Percentiles rank a stretch among this genome's conserved stretches.
phyloP scores from a whole-genome alignment of 2,888 invertebrate genomes.

The Drosophila trichaetosa region DNA sequence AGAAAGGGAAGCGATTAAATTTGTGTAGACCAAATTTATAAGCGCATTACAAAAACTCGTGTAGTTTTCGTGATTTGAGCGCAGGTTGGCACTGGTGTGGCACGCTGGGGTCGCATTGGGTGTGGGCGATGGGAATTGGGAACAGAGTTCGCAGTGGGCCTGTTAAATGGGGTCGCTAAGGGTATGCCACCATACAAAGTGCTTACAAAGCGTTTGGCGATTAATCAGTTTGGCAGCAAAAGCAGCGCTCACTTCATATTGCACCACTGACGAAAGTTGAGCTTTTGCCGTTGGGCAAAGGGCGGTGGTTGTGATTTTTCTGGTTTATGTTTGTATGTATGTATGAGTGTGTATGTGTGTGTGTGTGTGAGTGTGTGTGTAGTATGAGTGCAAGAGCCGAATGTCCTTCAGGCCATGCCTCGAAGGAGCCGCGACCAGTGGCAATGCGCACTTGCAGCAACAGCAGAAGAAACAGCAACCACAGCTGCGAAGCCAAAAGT shows the following conservation, averaged over 20 bases:
- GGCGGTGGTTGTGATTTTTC: background rate
- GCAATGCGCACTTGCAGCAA: constrained; percentile 36
- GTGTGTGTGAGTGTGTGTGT: background rate
- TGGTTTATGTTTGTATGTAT: background rate
- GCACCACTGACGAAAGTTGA: constrained; percentile 29
- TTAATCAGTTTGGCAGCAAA: constrained; percentile 74
- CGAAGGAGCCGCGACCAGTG: constrained; percentile 53
- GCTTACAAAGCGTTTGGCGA: constrained; percentile 80
- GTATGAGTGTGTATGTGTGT: background rate
- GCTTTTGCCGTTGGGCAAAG: constrained; percentile 14
- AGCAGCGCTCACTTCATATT: constrained; percentile 19
- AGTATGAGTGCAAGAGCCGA: constrained; percentile 4
- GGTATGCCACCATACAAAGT: constrained; percentile 58
- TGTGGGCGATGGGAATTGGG: background rate
- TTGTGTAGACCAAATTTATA: constrained; percentile 77
- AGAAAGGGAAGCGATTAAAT: constrained; percentile 50
- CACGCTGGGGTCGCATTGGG: constrained; percentile 14
- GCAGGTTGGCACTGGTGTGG: constrained; percentile 18
- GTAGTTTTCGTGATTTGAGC: constrained; percentile 73
- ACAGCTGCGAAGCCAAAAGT: constrained; percentile 50
- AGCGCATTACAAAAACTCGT: constrained; percentile 72
- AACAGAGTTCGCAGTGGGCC: background rate
- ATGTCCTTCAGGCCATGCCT: constrained; percentile 70
- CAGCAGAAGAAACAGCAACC: constrained; percentile 16
- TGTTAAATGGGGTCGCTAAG: constrained; percentile 40